Percentiles rank a stretch among this genome's conserved stretches.
Conservation (phyloP, 1,140 invertebrate species). For the Drosophila guanche region DNA sequence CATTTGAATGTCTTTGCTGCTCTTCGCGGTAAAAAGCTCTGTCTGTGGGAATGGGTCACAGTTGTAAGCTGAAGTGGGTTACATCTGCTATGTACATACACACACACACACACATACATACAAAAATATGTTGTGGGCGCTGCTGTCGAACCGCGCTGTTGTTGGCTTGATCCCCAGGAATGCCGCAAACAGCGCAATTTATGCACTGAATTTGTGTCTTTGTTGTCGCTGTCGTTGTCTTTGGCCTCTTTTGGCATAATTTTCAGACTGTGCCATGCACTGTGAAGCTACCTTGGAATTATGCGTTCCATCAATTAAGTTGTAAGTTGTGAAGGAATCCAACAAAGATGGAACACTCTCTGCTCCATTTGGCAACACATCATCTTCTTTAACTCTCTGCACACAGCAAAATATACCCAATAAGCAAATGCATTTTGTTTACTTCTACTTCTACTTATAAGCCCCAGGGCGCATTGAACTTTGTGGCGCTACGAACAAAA, state of each 20-base stretch:
- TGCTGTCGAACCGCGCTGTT: constrained; percentile 25
- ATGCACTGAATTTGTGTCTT: constrained; percentile 8
- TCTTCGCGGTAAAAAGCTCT: constrained; percentile 6
- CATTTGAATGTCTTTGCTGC: constrained; percentile 5
- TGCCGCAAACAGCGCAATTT: constrained; percentile 23
- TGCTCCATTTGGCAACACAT: no score
- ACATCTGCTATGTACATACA: background rate
- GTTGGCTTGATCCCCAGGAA: constrained; percentile 24
- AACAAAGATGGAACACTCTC: no score
- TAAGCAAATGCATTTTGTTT: constrained; percentile 43
- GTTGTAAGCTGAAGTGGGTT: constrained; percentile 40
- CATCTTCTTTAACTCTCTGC: background rate
- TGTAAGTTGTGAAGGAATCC: no score
- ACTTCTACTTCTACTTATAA: constrained; percentile 20
- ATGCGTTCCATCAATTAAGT: no score
- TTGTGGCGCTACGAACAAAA: constrained; percentile 67
- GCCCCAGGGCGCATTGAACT: constrained; percentile 63
- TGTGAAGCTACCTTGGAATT: background rate
- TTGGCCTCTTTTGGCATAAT: constrained; percentile 20
- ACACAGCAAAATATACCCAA: constrained; percentile 21
- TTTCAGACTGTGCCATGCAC: background rate
- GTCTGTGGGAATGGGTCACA: constrained; percentile 73
- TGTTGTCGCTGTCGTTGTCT: constrained; percentile 8
- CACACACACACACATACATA: no score
- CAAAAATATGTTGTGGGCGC: constrained; percentile 18